Percentiles rank a stretch among this genome's conserved stretches.
phyloP scores from a whole-genome alignment of 2,888 invertebrate genomes.

The Teinopalpus imperialis region DNA sequence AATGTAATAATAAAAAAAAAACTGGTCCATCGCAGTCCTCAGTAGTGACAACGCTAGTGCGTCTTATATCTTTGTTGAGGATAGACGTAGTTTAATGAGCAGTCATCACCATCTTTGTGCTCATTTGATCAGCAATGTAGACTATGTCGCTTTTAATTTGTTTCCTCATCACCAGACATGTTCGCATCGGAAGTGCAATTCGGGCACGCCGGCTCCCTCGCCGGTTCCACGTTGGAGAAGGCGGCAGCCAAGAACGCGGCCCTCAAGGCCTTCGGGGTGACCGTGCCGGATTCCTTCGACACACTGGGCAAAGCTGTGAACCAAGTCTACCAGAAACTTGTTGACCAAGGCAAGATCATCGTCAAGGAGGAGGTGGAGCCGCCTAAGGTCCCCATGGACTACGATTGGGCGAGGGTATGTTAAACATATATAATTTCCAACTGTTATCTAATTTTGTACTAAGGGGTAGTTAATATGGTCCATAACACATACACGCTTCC shows the following conservation, averaged over 20 bases:
- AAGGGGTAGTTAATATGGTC: too few relatives aligned
- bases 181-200: conserved; percentile 97
- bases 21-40: too few relatives aligned
- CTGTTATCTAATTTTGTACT: too few relatives aligned
- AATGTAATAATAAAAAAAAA: too few relatives aligned
- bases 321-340: conserved; percentile 88
- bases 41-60: too few relatives aligned
- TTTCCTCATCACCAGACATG: conserved; percentile 81
- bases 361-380: conserved; percentile 96
- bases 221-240: conserved; percentile 96
- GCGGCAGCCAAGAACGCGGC: conserved; percentile 96
- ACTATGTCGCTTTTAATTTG: too few relatives aligned
- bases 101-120: too few relatives aligned
- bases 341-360: conserved; percentile 90
- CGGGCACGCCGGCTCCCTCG: conserved; percentile 99
- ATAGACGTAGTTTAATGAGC: too few relatives aligned
- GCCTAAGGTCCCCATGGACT: conserved; percentile 99
- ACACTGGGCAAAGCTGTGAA: conserved; percentile 83
- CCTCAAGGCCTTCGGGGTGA: conserved; percentile 90
- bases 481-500: too few relatives aligned
- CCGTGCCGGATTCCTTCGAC: conserved; percentile 97
- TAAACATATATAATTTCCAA: too few relatives aligned
- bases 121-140: too few relatives aligned
- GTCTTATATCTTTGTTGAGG: too few relatives aligned
- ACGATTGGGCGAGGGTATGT: conserved; percentile 95